Conservation (phyloP, 2,888 invertebrate genomes). For the Cryptophagus acutangulus region DNA sequence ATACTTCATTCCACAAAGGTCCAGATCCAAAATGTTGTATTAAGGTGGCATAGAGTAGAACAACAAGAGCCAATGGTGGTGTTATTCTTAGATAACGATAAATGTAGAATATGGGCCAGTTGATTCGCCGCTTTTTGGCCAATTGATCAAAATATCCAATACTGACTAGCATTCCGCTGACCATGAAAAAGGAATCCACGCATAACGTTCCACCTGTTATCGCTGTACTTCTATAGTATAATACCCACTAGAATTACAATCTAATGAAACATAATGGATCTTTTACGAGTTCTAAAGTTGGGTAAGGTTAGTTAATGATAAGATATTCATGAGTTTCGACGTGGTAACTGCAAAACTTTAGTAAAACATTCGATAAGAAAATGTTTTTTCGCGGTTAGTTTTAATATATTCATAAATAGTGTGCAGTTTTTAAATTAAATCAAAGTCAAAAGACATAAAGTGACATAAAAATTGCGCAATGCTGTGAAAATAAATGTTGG, state of each 20-base stretch:
- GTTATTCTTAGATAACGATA: constrained; percentile 50
- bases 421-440: too few relatives aligned
- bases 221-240: constrained; percentile 42
- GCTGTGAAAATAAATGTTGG: too few relatives aligned
- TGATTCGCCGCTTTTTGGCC: constrained; percentile 36
- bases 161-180: constrained; percentile 47
- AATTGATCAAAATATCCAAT: constrained; percentile 43
- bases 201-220: constrained; percentile 46
- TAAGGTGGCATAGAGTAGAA: constrained; percentile 47
- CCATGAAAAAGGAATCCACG: constrained; percentile 49
- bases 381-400: too few relatives aligned
- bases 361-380: too few relatives aligned
- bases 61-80: constrained; percentile 48
- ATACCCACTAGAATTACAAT: constrained; percentile 44
- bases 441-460: too few relatives aligned
- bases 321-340: too few relatives aligned
- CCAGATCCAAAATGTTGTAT: constrained; percentile 49
- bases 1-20: constrained; percentile 46
- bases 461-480: too few relatives aligned
- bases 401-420: too few relatives aligned
- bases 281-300: too few relatives aligned
- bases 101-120: constrained; percentile 44
- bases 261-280: too few relatives aligned
- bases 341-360: too few relatives aligned
- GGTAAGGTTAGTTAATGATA: too few relatives aligned